Evolutionary conservation across 2,888 invertebrate genomes (phyloP).

Genomic region (Axea sp.): DNA sequence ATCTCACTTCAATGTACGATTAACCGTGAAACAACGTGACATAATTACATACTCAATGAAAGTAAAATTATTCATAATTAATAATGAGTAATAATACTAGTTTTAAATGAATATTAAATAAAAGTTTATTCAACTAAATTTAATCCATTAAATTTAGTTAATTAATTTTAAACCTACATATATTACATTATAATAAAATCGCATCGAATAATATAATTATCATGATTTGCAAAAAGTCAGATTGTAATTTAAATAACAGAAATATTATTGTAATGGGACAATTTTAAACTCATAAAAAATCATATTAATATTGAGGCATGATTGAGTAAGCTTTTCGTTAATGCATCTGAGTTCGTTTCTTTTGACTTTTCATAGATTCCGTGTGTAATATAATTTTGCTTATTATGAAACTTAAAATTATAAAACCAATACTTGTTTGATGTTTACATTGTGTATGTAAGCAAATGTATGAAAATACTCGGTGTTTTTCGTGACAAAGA

Average conservation of each 20-base stretch:
- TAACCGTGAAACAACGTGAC: conserved; percentile 27
- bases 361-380: too few relatives aligned
- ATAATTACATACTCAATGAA: conserved; percentile 17
- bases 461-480: too few relatives aligned
- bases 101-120: too few relatives aligned
- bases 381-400: too few relatives aligned
- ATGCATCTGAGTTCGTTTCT: conserved; percentile 27
- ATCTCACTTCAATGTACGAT: conserved; percentile 42
- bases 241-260: conserved; percentile 13
- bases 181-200: neutral
- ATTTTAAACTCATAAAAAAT: conserved; percentile 25
- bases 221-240: neutral
- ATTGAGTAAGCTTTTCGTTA: conserved; percentile 20
- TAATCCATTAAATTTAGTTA: too few relatives aligned
- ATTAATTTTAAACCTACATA: too few relatives aligned
- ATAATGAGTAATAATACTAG: neutral
- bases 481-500: too few relatives aligned
- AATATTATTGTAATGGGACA: conserved; percentile 18
- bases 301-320: conserved; percentile 24
- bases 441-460: too few relatives aligned
- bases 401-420: too few relatives aligned
- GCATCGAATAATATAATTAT: too few relatives aligned
- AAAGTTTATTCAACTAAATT: neutral
- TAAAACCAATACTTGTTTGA: too few relatives aligned
- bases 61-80: neutral